Conservation (phyloP, 2,113 vertebrate species). For the Daphoenositta chrysoptera region DNA sequence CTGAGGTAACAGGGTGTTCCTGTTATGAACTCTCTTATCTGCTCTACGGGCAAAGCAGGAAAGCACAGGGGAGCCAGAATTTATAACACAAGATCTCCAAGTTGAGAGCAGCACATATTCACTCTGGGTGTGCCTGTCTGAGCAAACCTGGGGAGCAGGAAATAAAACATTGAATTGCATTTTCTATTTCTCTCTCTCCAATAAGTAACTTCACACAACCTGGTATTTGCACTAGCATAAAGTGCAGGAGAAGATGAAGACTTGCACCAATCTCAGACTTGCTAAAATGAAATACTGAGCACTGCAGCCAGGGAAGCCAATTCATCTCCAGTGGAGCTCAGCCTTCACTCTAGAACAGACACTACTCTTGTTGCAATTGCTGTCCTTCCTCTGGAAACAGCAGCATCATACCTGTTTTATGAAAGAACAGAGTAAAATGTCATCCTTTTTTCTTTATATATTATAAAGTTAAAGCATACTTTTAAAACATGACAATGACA, state of each 20-base stretch:
- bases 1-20: neutral
- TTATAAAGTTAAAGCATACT: neutral
- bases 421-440: constrained; percentile 39
- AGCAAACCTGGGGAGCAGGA: neutral
- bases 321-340: neutral
- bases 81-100: neutral
- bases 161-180: neutral
- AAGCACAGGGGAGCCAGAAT: neutral
- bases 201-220: neutral
- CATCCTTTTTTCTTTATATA: neutral
- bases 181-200: neutral
- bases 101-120: neutral
- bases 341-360: constrained; percentile 29
- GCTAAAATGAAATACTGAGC: neutral
- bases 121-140: neutral
- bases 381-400: constrained; percentile 45
- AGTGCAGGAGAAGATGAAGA: neutral
- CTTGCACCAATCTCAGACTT: neutral
- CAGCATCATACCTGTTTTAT: constrained; percentile 46
- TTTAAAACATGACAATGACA: neutral
- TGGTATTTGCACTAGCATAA: neutral
- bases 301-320: neutral
- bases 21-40: neutral
- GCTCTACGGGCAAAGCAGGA: neutral
- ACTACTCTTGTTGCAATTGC: constrained; percentile 16